Percentiles rank a stretch among this genome's conserved stretches.
Conservation (phyloP, 2,113 vertebrate genomes). For the Solenodon paradoxus region DNA sequence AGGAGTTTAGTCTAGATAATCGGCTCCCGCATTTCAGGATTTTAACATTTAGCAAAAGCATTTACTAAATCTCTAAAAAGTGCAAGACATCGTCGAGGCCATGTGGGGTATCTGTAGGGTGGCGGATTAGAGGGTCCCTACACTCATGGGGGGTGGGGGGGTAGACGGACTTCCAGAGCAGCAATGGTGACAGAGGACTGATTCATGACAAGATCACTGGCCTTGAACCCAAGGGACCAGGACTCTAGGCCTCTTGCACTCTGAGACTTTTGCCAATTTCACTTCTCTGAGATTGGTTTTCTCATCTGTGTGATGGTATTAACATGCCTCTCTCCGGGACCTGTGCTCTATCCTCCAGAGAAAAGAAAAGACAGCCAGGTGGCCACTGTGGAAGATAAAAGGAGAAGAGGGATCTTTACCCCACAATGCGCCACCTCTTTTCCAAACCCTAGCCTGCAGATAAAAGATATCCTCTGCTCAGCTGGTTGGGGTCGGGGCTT, state of each 20-base stretch:
- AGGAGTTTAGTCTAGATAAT: neutral
- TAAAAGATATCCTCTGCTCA: neutral
- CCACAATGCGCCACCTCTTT: neutral
- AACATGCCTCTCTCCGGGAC: neutral
- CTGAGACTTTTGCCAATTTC: neutral
- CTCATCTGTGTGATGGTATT: neutral
- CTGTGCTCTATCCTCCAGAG: neutral
- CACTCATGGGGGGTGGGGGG: neutral
- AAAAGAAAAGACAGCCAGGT: neutral
- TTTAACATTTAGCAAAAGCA: neutral
- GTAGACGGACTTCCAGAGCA: neutral
- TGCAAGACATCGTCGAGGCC: neutral
- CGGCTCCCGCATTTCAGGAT: neutral
- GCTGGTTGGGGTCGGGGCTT: neutral
- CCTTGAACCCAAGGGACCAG: neutral
- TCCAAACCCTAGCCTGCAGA: neutral
- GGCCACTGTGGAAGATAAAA: neutral
- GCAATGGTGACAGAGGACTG: neutral
- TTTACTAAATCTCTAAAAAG: neutral
- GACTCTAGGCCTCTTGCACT: neutral
- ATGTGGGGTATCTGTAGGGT: accelerated
- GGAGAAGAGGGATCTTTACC: neutral
- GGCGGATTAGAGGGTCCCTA: neutral
- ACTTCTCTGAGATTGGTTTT: neutral
- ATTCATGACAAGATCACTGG: neutral